Evolutionary conservation across 1,140 invertebrate genomes (phyloP).

Genomic region (Tetraneura akinire): DNA sequence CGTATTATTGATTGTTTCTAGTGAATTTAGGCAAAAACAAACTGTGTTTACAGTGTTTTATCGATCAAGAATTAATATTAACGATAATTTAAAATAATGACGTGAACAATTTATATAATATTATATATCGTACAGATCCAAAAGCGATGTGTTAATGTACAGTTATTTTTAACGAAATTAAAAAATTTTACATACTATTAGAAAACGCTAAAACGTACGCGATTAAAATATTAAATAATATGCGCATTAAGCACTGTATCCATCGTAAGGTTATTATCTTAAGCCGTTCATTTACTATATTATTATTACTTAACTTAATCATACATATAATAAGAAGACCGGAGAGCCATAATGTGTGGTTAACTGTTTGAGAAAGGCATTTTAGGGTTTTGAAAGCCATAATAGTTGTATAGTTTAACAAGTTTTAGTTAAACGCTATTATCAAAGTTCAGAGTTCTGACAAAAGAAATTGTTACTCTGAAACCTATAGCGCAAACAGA

Average conservation of each 20-base stretch:
- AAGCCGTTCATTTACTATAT: background rate
- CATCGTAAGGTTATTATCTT: background rate
- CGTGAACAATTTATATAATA: too few relatives aligned
- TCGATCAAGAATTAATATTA: too few relatives aligned
- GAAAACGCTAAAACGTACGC: background rate
- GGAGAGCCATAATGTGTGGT: background rate
- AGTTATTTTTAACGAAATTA: too few relatives aligned
- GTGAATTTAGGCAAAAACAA: too few relatives aligned
- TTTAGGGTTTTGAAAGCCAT: background rate
- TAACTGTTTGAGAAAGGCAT: background rate
- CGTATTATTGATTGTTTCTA: too few relatives aligned
- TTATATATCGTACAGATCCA: too few relatives aligned
- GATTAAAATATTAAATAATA: conserved; percentile 5
- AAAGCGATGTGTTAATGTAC: too few relatives aligned
- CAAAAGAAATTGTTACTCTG: background rate
- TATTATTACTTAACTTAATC: too few relatives aligned
- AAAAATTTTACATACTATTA: too few relatives aligned
- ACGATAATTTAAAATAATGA: too few relatives aligned
- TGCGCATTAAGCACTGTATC: background rate
- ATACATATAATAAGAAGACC: too few relatives aligned
- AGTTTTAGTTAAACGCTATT: background rate
- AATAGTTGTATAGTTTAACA: background rate
- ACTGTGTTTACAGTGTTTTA: too few relatives aligned
- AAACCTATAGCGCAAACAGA: background rate
- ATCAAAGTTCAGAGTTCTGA: background rate